phyloP scores from a whole-genome alignment of 1,140 invertebrate genomes.

The Gryllus bimaculatus region DNA sequence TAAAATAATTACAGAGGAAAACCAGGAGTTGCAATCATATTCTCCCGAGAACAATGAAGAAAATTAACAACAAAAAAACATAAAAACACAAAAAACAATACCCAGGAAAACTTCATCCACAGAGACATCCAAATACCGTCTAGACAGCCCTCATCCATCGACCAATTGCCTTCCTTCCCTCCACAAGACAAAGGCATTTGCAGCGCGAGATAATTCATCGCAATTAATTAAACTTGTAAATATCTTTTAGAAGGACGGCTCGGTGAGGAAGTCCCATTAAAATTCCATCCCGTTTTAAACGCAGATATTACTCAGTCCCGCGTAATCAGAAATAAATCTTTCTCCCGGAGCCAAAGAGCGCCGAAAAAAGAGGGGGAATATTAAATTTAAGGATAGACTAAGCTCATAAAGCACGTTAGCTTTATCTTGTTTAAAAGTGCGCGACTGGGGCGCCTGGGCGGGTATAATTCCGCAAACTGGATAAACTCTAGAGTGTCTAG shows the following conservation, averaged over 20 bases:
- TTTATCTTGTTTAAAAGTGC: neutral
- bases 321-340: conserved; percentile 1
- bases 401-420: neutral
- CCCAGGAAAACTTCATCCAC: too few relatives aligned
- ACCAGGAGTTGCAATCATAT: neutral
- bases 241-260: too few relatives aligned
- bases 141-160: too few relatives aligned
- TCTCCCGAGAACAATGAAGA: too few relatives aligned
- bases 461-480: neutral
- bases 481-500: neutral
- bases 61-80: too few relatives aligned
- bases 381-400: conserved; percentile 2
- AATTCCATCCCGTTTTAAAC: neutral
- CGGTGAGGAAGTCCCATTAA: neutral
- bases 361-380: neutral
- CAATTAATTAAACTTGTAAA: too few relatives aligned
- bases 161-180: too few relatives aligned
- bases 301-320: neutral
- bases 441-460: neutral
- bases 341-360: neutral
- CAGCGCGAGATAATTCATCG: too few relatives aligned
- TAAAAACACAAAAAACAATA: too few relatives aligned
- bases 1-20: neutral
- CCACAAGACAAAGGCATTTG: too few relatives aligned
- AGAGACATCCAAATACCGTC: too few relatives aligned